Evolutionary conservation across 1,140 invertebrate species (phyloP), one percentile per base, ranked within the genome.

Genomic region (Drosophila repletoides): DNA sequence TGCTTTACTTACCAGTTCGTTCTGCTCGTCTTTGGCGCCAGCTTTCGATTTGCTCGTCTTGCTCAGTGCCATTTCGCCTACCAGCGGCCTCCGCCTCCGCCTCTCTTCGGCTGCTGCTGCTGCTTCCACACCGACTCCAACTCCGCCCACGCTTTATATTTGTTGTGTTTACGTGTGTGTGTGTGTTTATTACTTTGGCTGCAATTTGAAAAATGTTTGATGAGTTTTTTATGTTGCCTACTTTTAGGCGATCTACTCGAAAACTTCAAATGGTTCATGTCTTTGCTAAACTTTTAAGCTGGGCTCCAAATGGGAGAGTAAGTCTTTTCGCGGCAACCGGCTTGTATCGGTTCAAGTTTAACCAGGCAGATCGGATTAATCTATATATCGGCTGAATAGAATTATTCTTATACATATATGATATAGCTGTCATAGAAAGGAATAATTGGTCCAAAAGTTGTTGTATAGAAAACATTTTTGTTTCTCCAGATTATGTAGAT

Each of bases 1-100:
- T 51, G 17, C 5, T n/a, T 34, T 15, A 75, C 80, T 84, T 64
- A 84, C 80, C 80, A 84, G 68, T 72, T 86, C 80, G 59, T 69
- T 86, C 73, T 84, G 80, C 68, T 84, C 68, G 63, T 86, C 80
- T 80, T 84, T 84, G 80, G 80, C 75, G 61, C 72, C 80, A 72
- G 80, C 60, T 65, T 80, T 86, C 66, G 80, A 61, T 73, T 71
- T 81, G 68, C 49, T 83, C 48, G 74, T 74, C 24, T 83, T 86
- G 60, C 80, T 84, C 60, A 84, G 52, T 68, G 80, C 80, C 80
- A 84, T 84, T 24, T 58, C 79, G 55, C 14, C 43, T 38, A 24
- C 38, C 33, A 43, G 41, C 21, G 22, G 12, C 48, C 24, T 29
- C 43, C 45, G 26, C 19, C 24, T 34, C 19, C 29, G 22, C 15